Percentiles rank a stretch among this genome's conserved stretches.
Evolutionary conservation across 2,888 invertebrate genomes (phyloP).

Genomic region (Gandaritis pyraliata): DNA sequence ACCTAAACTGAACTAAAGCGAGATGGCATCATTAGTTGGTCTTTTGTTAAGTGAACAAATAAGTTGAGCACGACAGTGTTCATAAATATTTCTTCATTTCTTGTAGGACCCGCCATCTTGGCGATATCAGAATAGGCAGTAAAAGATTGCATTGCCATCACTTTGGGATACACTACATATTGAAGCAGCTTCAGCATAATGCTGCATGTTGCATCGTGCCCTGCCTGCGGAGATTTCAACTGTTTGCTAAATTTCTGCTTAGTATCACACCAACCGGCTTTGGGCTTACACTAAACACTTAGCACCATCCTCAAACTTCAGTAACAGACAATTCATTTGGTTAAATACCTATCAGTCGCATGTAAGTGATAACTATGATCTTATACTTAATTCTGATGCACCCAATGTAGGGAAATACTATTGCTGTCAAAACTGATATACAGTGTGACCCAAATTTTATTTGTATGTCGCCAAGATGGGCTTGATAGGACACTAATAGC

Average conservation of each 20-base stretch:
- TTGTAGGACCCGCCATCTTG: slow-evolving; percentile 20
- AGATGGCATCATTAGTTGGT: not conserved
- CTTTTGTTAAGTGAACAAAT: not conserved
- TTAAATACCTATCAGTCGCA: no score
- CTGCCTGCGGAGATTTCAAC: no score
- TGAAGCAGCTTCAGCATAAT: not conserved
- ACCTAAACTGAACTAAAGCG: not conserved
- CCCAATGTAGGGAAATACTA: no score
- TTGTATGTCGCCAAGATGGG: slow-evolving; percentile 31
- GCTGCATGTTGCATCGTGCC: no score
- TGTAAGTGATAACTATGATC: no score
- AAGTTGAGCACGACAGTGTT: slow-evolving; percentile 15
- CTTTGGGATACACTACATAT: not conserved
- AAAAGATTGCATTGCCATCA: slow-evolving; percentile 20
- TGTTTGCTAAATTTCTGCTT: no score
- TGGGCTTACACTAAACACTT: no score
- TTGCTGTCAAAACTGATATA: not conserved
- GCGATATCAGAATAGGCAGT: slow-evolving; percentile 21
- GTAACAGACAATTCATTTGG: no score
- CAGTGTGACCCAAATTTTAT: slow-evolving; percentile 30
- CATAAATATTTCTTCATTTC: slow-evolving; percentile 21
- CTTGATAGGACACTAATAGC: slow-evolving; percentile 41
- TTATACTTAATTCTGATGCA: no score
- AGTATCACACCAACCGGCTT: no score
- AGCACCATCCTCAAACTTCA: no score